phyloP scores from a whole-genome alignment of 2,797 vertebrate species.

The Bucorvus abyssinicus region DNA sequence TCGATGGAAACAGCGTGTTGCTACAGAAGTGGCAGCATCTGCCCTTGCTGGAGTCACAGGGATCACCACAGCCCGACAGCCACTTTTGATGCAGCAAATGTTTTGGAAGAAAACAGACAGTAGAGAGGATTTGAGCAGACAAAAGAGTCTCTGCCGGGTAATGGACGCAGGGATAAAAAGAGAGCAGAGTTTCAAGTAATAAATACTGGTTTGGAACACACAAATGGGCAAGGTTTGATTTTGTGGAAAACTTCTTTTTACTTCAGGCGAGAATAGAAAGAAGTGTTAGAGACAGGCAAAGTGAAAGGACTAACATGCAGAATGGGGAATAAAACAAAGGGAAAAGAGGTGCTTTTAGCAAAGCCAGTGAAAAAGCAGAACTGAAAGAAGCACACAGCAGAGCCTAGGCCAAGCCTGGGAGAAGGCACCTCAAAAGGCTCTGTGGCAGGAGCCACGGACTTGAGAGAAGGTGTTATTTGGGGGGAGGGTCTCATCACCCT shows the following conservation, averaged over 20 bases:
- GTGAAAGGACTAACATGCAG: background rate
- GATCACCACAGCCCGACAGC: background rate
- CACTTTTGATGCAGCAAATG: background rate
- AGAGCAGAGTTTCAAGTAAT: background rate
- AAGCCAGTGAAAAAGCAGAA: background rate
- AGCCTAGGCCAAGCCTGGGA: background rate
- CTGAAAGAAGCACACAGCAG: background rate
- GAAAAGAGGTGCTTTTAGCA: background rate
- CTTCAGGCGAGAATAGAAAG: background rate
- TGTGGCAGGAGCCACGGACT: background rate
- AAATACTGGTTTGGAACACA: background rate
- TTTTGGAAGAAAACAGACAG: slow-evolving; percentile 8
- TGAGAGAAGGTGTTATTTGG: background rate
- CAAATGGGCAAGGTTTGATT: background rate
- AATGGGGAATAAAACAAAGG: background rate
- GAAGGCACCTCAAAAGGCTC: background rate
- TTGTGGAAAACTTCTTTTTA: background rate
- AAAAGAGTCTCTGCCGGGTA: background rate
- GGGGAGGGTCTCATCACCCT: background rate
- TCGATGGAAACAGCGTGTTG: background rate
- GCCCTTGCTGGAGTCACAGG: background rate
- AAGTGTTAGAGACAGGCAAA: background rate
- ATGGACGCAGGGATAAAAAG: background rate
- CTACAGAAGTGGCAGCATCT: background rate
- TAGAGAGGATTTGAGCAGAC: background rate